Evolutionary conservation across 2,113 vertebrate genomes (phyloP), one percentile per base, ranked within the genome.

Genomic region (Zeus faber): DNA sequence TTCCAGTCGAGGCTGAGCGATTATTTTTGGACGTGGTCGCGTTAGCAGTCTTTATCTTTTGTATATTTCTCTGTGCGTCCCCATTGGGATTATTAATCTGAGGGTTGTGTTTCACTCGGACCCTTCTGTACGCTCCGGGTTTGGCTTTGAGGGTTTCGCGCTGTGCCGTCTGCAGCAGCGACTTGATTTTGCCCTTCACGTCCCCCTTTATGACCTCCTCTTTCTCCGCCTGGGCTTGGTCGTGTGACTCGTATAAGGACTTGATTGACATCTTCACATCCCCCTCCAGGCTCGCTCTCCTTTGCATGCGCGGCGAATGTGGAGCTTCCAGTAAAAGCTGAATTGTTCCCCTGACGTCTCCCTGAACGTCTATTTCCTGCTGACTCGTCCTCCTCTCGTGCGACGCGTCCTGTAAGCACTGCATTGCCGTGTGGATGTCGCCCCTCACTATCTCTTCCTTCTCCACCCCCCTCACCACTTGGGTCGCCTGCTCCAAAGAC

Each of bases 401-500:
- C 51, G 88, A 88, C 13, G 85, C 85, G 46, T 88, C 87, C 22
- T 70, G 54, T 2, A 84, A 75, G 63, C 68, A 85, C 67, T 85
- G 85, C 76, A 76, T 72, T 27, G 86, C 72, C 14, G 57, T 74
- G 25, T 88, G 76, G 70, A 87, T 82, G 55, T 91, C 79, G 2
- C 89, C 85, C 65, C 59, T 88, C 16, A 89, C 62, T 62, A 88
- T 67, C 71, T 80, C 74, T 58, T 89, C 89, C 74, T 88, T 93
- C 62, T 88, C 84, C 17, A 90, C 56, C 17, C 83, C 84, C 77
- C 70, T 91, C 53, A 92, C 84, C 33, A 70, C 65, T 54, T 69
- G 56, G 55, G 91, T 87, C 61, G 85, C 88, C 79, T 89, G 77
- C 79, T 92, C 87, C 47, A 96, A 80, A 41, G 87, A 93, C 75